Percentiles rank a stretch among this genome's conserved stretches.
These are phyloP conservation scores for Euwallacea fornicatus DNA, from an alignment of 1,140 invertebrate species.

Conservation along the genomic window DNA sequence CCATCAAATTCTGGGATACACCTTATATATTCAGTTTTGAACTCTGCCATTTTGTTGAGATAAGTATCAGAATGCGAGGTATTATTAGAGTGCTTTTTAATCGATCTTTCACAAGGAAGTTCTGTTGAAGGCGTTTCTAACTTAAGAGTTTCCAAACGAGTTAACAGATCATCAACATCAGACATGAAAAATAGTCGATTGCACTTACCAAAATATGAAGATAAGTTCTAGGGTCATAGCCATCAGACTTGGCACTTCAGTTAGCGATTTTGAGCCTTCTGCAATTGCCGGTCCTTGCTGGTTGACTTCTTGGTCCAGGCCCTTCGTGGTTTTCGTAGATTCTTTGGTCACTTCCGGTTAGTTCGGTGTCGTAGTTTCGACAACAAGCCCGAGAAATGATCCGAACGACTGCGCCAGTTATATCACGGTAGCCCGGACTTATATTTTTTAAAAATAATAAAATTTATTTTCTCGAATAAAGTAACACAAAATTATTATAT, in stretches of 20 bases:
- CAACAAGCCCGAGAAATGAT: neutral
- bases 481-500: no score
- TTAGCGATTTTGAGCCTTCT: neutral
- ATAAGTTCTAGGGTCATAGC: neutral
- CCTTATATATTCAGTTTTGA: constrained; percentile 17
- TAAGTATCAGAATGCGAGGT: neutral
- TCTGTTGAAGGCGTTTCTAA: neutral
- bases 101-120: neutral
- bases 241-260: neutral
- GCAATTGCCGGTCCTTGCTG: neutral
- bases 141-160: neutral
- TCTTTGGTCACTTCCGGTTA: neutral
- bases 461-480: no score
- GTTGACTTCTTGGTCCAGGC: neutral
- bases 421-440: no score
- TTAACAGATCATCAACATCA: neutral
- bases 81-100: neutral
- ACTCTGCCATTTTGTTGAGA: neutral
- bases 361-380: neutral
- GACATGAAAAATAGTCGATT: neutral
- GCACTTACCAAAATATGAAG: neutral
- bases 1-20: constrained; percentile 17
- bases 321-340: neutral
- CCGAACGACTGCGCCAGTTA: no score
- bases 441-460: no score